These are phyloP conservation scores for Sceloporus undulatus DNA, from an alignment of 2,113 vertebrate genomes.

Conservation along the genomic window DNA sequence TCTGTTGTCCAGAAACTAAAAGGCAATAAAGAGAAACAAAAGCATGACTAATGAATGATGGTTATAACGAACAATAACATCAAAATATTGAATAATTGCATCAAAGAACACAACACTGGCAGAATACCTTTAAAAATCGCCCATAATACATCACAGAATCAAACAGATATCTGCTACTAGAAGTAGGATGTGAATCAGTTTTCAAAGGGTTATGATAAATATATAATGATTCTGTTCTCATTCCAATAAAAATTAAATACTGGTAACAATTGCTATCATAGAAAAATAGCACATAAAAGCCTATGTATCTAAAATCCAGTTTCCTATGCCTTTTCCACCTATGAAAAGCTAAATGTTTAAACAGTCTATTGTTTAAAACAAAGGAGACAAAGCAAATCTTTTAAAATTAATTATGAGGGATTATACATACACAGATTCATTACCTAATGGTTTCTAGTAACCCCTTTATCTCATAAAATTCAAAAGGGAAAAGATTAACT, in stretches of 20 bases:
- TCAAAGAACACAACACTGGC: conserved; percentile 38
- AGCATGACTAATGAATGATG: conserved; percentile 29
- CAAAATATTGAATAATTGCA: background rate
- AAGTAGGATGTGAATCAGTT: conserved; percentile 38
- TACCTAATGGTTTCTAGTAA: conserved; percentile 47
- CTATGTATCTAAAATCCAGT: conserved; percentile 16
- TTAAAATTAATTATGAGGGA: conserved; percentile 61
- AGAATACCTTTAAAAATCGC: conserved; percentile 43
- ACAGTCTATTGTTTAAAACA: conserved; percentile 63
- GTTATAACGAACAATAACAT: conserved; percentile 11
- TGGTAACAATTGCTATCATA: conserved; percentile 60
- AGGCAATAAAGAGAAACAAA: background rate
- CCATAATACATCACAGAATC: rapidly evolving
- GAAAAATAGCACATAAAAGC: conserved; percentile 60
- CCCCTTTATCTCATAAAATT: conserved; percentile 51
- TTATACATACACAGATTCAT: conserved; percentile 51
- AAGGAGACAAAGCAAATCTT: conserved; percentile 61
- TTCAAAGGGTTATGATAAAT: conserved; percentile 71
- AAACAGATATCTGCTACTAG: background rate
- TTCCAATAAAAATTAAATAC: conserved; percentile 71
- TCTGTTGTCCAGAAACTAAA: conserved; percentile 8
- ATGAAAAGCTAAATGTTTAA: conserved; percentile 59
- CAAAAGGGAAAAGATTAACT: conserved; percentile 39
- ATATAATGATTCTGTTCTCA: conserved; percentile 74
- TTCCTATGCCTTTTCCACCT: conserved; percentile 9